Conservation (phyloP, 2,888 invertebrate genomes). For the Diarsia dahlii region DNA sequence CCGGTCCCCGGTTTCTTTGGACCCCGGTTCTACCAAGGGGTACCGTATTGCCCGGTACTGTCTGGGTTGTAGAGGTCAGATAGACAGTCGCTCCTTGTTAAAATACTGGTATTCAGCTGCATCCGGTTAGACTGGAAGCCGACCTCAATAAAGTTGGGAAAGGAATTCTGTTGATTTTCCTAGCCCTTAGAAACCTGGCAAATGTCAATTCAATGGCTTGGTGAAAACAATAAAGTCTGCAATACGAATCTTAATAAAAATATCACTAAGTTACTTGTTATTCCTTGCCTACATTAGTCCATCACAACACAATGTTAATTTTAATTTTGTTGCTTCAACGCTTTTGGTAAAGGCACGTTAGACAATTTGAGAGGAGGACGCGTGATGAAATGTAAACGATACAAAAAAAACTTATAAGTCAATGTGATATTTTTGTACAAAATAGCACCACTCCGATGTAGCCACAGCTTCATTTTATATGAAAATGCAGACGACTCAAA, state of each 20-base stretch:
- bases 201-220: not conserved
- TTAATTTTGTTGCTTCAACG: slow-evolving; percentile 68
- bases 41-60: too few relatives aligned
- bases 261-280: not conserved
- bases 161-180: not conserved
- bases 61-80: too few relatives aligned
- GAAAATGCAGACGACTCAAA: not conserved
- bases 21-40: too few relatives aligned
- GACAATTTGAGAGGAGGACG: slow-evolving; percentile 57
- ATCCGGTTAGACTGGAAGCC: too few relatives aligned
- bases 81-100: too few relatives aligned
- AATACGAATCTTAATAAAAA: not conserved
- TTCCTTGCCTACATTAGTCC: slow-evolving; percentile 4
- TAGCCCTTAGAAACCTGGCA: not conserved
- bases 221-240: not conserved
- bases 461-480: not conserved
- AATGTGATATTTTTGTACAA: not conserved
- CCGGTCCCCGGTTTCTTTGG: too few relatives aligned
- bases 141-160: too few relatives aligned
- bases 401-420: too few relatives aligned
- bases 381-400: slow-evolving; percentile 51
- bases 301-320: slow-evolving; percentile 26
- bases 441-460: not conserved
- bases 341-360: slow-evolving; percentile 63
- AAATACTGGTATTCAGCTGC: too few relatives aligned